A percentile compares a stretch with the other conserved stretches of the same genome.
These are phyloP conservation scores for Morinoia aosen DNA, from an alignment of 2,888 invertebrate genomes.

Conservation along the genomic window DNA sequence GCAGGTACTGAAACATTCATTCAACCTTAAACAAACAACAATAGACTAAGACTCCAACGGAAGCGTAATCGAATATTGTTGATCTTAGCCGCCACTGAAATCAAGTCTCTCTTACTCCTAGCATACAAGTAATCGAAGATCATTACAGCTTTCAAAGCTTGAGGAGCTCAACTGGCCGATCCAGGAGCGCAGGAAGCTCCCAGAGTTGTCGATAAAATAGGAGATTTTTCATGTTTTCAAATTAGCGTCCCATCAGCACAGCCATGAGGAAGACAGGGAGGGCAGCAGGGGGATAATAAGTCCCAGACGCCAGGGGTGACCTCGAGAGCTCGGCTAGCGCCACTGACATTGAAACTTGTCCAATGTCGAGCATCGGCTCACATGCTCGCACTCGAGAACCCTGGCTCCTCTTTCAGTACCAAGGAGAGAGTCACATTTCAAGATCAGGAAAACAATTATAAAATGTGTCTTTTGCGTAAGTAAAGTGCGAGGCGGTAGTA, in stretches of 20 bases:
- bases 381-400: background rate
- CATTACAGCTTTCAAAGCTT: background rate
- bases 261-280: background rate
- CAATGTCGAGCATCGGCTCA: constrained; percentile 41
- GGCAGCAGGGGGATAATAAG: background rate
- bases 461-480: too few relatives aligned
- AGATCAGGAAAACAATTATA: too few relatives aligned
- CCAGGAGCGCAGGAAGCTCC: background rate
- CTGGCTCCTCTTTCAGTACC: background rate
- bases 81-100: background rate
- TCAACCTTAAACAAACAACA: background rate
- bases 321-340: constrained; percentile 22
- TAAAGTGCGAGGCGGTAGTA: background rate
- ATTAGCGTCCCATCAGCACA: background rate
- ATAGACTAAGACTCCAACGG: background rate
- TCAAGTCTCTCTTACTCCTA: background rate
- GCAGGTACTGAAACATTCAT: background rate
- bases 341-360: constrained; percentile 44
- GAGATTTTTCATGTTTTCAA: background rate
- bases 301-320: constrained; percentile 18
- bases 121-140: background rate
- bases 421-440: background rate
- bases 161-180: background rate
- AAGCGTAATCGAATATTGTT: background rate
- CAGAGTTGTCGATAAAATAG: background rate